Conservation (phyloP, 2,888 invertebrate genomes). For the Crematogaster levior region DNA sequence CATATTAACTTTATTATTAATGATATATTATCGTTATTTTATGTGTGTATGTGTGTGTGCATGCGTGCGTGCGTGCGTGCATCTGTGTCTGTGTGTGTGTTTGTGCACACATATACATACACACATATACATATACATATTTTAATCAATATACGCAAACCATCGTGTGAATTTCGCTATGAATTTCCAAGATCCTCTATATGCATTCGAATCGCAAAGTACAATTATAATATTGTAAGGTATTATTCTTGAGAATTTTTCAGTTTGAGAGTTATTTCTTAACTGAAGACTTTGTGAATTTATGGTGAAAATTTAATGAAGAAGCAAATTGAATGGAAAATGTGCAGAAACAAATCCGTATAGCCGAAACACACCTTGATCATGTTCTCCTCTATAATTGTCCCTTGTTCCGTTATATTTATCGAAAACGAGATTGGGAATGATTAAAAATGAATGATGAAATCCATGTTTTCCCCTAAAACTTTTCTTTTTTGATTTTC, state of each 20-base stretch:
- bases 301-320: background rate
- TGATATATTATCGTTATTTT: constrained; percentile 58
- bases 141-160: constrained; percentile 67
- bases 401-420: background rate
- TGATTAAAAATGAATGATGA: background rate
- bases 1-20: constrained; percentile 60
- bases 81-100: too few relatives aligned
- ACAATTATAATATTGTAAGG: background rate
- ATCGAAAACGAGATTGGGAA: background rate
- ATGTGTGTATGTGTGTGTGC: too few relatives aligned
- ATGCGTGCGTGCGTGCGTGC: too few relatives aligned
- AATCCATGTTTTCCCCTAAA: background rate
- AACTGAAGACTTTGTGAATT: background rate
- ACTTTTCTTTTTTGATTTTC: background rate
- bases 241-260: background rate
- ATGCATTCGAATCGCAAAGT: background rate
- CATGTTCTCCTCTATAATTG: background rate
- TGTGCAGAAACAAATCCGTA: background rate
- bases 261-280: too few relatives aligned
- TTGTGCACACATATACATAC: too few relatives aligned
- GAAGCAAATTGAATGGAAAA: background rate
- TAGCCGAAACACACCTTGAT: background rate
- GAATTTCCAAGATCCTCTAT: background rate
- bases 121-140: constrained; percentile 65
- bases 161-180: constrained; percentile 44